Conservation (phyloP, 2,113 vertebrate species). For the Myodes glareolus region DNA sequence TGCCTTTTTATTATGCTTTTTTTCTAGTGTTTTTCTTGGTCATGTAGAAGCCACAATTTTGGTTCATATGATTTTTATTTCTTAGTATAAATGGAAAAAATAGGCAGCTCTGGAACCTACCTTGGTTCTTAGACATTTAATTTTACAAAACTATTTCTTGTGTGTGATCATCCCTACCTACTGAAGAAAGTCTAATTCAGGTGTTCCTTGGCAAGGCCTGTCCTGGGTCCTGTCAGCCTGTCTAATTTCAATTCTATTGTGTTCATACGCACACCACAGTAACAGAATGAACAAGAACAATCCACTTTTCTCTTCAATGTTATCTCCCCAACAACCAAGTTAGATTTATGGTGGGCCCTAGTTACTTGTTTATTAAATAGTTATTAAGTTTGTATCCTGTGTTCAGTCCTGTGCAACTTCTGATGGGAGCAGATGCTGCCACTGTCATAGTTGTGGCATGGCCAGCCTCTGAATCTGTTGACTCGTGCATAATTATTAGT, state of each 20-base stretch:
- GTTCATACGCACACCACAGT: background rate
- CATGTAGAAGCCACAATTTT: background rate
- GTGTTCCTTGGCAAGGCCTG: background rate
- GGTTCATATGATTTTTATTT: background rate
- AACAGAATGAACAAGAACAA: background rate
- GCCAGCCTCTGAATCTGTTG: background rate
- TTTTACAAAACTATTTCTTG: constrained; percentile 11
- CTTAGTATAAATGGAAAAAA: background rate
- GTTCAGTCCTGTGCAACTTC: background rate
- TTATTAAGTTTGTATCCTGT: background rate
- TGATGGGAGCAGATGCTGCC: background rate
- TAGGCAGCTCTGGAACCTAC: background rate
- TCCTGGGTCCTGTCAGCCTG: background rate
- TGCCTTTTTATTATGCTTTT: background rate
- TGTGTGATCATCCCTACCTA: background rate
- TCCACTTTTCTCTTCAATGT: background rate
- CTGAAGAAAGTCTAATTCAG: background rate
- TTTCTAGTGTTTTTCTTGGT: background rate
- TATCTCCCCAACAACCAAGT: background rate
- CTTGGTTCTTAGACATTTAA: background rate
- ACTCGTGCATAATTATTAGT: background rate
- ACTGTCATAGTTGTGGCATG: background rate
- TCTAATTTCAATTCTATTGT: background rate
- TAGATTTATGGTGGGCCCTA: background rate
- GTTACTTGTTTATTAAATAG: background rate